Evolutionary conservation across 2,113 vertebrate species (phyloP).

Genomic region (Calonectris borealis): DNA sequence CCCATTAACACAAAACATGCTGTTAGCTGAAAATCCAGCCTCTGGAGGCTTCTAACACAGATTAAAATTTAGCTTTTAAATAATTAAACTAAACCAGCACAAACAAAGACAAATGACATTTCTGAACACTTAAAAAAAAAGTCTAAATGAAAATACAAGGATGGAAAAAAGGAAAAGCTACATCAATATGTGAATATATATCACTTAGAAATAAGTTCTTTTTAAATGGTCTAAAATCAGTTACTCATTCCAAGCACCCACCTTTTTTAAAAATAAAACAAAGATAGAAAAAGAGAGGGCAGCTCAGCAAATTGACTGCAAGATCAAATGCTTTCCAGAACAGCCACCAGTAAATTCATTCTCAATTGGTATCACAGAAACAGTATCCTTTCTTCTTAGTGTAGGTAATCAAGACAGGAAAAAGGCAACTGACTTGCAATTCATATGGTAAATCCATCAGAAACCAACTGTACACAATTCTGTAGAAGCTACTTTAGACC

Average conservation of each 20-base stretch:
- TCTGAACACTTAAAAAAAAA: not conserved
- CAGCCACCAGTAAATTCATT: not conserved
- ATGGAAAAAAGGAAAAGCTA: not conserved
- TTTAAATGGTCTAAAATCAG: not conserved
- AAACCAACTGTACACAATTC: not conserved
- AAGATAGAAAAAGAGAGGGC: not conserved
- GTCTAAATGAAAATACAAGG: not conserved
- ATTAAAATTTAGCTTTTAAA: conserved; percentile 52
- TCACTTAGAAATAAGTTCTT: not conserved
- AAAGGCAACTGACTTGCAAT: not conserved
- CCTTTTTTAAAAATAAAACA: not conserved
- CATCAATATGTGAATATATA: not conserved
- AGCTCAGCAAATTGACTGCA: not conserved
- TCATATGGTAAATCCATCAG: not conserved
- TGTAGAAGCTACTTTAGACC: not conserved
- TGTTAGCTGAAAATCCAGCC: conserved; percentile 37
- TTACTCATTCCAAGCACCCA: not conserved
- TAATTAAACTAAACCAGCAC: conserved; percentile 13
- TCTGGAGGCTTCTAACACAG: not conserved
- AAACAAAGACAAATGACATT: conserved; percentile 17
- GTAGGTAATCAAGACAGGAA: not conserved
- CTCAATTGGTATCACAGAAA: not conserved
- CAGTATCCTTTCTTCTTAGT: not conserved
- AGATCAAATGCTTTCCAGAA: not conserved
- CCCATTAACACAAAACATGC: conserved; percentile 1